phyloP scores from a whole-genome alignment of 1,140 invertebrate species.

The Choristoneura fumiferana region DNA sequence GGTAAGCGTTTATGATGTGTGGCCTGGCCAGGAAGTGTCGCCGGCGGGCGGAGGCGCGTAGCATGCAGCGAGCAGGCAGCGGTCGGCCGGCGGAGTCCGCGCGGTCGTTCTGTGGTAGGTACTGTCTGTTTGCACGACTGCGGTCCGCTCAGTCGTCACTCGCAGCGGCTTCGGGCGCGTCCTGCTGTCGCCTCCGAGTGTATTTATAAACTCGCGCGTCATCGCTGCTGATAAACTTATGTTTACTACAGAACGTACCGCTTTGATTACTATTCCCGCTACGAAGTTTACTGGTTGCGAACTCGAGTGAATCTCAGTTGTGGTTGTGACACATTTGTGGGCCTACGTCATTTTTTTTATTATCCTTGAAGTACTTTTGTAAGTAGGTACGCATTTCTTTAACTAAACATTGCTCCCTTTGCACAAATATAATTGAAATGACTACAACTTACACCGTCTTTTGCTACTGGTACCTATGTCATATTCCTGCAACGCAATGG shows the following conservation, averaged over 20 bases:
- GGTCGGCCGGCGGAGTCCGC: background rate
- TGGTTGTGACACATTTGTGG: background rate
- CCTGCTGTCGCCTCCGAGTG: slow-evolving; percentile 59
- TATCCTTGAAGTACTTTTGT: slow-evolving; percentile 4
- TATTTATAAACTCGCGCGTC: slow-evolving; percentile 67
- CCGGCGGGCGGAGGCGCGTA: background rate
- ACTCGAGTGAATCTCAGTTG: background rate
- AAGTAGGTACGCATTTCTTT: background rate
- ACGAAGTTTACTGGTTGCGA: background rate
- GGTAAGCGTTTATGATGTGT: background rate
- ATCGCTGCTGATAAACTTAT: slow-evolving; percentile 50
- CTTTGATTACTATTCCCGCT: slow-evolving; percentile 15
- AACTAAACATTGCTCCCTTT: no score
- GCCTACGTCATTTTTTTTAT: background rate
- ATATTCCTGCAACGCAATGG: no score
- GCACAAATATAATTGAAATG: no score
- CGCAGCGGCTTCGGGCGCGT: slow-evolving; percentile 53
- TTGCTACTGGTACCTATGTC: no score
- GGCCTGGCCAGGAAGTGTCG: background rate
- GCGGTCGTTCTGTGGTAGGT: background rate
- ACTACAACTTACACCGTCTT: no score
- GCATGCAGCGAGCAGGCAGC: background rate
- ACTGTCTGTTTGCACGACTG: slow-evolving; percentile 37
- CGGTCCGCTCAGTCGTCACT: slow-evolving; percentile 48
- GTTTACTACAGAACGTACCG: slow-evolving; percentile 34